Conservation (phyloP, 2,888 invertebrate genomes). For the Eristalis arbustorum region DNA sequence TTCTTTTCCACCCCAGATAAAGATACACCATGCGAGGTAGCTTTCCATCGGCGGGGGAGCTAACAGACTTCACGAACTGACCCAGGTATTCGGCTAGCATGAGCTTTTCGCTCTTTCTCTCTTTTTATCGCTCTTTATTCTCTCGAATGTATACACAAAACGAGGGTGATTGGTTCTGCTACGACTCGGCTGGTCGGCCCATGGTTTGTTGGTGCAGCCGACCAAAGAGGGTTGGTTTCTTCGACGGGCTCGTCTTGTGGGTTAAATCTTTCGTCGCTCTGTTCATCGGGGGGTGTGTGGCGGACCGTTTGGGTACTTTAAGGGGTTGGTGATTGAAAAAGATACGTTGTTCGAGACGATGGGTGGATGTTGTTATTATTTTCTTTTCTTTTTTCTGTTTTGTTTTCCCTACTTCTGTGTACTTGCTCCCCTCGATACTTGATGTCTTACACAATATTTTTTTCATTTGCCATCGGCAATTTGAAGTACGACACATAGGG, state of each 20-base stretch:
- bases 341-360: slow-evolving; percentile 7
- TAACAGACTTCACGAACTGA: slow-evolving; percentile 15
- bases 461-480: slow-evolving; percentile 8
- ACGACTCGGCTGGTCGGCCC: not conserved
- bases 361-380: slow-evolving; percentile 1
- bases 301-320: slow-evolving; percentile 31
- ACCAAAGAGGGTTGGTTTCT: not conserved
- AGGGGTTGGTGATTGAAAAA: slow-evolving; percentile 38
- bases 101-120: slow-evolving; percentile 23
- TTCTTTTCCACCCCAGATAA: slow-evolving; percentile 59
- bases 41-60: slow-evolving; percentile 44
- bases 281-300: slow-evolving; percentile 32
- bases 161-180: not conserved
- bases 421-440: not conserved
- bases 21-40: slow-evolving; percentile 39
- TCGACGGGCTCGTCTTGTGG: not conserved
- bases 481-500: slow-evolving; percentile 13
- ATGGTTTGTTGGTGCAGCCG: not conserved
- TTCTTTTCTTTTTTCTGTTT: slow-evolving; percentile 1
- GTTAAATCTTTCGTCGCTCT: not conserved
- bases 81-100: slow-evolving; percentile 30
- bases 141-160: not conserved
- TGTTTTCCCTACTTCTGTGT: not conserved
- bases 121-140: not conserved
- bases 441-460: slow-evolving; percentile 28